Evolutionary conservation across 2,888 invertebrate species (phyloP), one percentile per base, ranked within the genome.

Genomic region (Synergus umbraculus): DNA sequence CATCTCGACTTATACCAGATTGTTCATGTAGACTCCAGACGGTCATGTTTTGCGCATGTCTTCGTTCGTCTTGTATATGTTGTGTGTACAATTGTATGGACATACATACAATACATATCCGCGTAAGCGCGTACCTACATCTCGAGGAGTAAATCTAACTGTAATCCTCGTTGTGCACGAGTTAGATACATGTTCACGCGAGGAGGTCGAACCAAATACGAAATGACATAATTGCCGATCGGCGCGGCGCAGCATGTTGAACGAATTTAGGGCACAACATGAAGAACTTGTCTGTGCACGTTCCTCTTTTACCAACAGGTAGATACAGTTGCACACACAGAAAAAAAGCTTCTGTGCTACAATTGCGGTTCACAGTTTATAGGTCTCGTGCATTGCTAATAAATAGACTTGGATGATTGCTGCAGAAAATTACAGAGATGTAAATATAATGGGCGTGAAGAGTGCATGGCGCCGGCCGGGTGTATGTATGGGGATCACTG

Each of bases 171-270:
- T 73, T 73, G 49, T 73, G 73, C 73, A 73, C 73, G 37, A 73
- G 73, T 73, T 73, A 54, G 73, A 54, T 54, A 73, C 73, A 73
- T 73, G 73, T 73, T 73, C 49, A 12, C 29, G 18, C 54, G 54
- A 73, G 54, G 73, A 73, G 54, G 73, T 73, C 80, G 78, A 82
- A 80, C 79, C 78, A 80, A 82, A 79, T 80, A 80, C 79, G 77
- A 80, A 82, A 80, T 82, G 80, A 80, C 77, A 82, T 82, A 82
- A 82, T 82, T 82, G 80, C 41, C 76, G 77, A 80, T 77, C 76
- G 76, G 46, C 22, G 43, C 22, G 22, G 22, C 22, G 22, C 22
- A 2, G 22, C 22, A 2, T 67, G 54, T 37, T 8, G 46, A 46
- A 54, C 73, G 73, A 73, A 73, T 73, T 73, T 73, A 73, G 73